Base-by-base conservation (phyloP, 2,797 vertebrate species). In the Pempheris klunzingeri region DNA sequence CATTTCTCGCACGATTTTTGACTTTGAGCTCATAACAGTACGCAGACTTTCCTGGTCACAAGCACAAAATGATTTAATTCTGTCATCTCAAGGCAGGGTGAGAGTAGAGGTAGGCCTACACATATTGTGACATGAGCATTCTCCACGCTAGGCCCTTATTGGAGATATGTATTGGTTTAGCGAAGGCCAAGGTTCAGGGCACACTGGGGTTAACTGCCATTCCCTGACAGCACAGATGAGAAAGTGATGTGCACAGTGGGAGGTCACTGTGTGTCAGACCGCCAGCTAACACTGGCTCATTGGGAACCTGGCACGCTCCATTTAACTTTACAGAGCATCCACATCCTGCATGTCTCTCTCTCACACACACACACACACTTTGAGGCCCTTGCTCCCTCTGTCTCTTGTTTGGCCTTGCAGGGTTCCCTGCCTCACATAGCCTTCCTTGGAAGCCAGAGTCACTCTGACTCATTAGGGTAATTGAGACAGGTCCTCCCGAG, bases 391-490 rank as follows among this genome's bases (percentile, higher is more conserved):
- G 68, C 43, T 77, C 57, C 44, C 52, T 46, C 69, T 49, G 44
- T 79, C 73, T 74, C 59, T 74, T 86, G 50, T 63, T 66, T 79
- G 71, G 82, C 84, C 82, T 81, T 79, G 67, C 69, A 82, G 78
- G 73, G 39, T 69, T 85, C 73, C 81, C 52, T 74, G 65, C 58
- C 74, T 82, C 78, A 86, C n/a, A 18, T 66, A 75, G 69, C 79
- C 68, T 85, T 85, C 78, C 77, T 71, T 43, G 70, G 80, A 86
- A 92, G 86, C 75, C 71, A 65, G 72, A 85, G 87, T 93, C 90
- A 82, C 88, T 91, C 87, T 77, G 84, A 83, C 91, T 94, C 92
- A 92, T 94, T 93, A 94, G 89, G 88, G 88, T 93, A 93, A 94
- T 91, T 92, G 89, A 94, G 93, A 93, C 80, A 84, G 90, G 88